phyloP scores from a whole-genome alignment of 2,113 vertebrate species.

The Alces alces region DNA sequence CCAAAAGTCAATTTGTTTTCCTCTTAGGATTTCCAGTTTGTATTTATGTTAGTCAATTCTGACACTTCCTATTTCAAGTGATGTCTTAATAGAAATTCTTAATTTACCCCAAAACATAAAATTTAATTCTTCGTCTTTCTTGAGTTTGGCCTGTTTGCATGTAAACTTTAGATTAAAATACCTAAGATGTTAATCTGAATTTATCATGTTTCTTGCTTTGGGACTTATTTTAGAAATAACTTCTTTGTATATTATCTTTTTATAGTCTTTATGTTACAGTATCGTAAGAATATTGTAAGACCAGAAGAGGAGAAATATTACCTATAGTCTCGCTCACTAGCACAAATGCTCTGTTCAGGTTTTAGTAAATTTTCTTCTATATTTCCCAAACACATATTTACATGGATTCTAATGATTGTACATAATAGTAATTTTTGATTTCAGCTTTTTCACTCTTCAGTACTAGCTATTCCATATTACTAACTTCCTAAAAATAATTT shows the following conservation, averaged over 20 bases:
- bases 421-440: not conserved
- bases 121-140: not conserved
- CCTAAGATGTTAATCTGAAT: not conserved
- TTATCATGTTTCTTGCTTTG: not conserved
- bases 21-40: slow-evolving; percentile 1
- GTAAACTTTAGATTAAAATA: not conserved
- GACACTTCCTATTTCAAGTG: not conserved
- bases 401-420: not conserved
- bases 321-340: not conserved
- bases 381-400: not conserved
- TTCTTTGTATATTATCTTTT: not conserved
- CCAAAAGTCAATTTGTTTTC: not conserved
- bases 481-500: not conserved
- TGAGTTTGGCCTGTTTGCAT: not conserved
- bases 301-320: not conserved
- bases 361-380: not conserved
- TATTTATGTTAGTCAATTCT: not conserved
- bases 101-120: not conserved
- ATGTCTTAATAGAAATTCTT: slow-evolving; percentile 9
- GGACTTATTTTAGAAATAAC: not conserved
- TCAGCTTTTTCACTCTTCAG: not conserved
- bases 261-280: not conserved
- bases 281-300: not conserved
- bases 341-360: not conserved
- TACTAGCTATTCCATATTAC: not conserved